Evolutionary conservation across 2,797 vertebrate genomes (phyloP), one percentile per base, ranked within the genome.

Genomic region (Enteromius fasciolatus): DNA sequence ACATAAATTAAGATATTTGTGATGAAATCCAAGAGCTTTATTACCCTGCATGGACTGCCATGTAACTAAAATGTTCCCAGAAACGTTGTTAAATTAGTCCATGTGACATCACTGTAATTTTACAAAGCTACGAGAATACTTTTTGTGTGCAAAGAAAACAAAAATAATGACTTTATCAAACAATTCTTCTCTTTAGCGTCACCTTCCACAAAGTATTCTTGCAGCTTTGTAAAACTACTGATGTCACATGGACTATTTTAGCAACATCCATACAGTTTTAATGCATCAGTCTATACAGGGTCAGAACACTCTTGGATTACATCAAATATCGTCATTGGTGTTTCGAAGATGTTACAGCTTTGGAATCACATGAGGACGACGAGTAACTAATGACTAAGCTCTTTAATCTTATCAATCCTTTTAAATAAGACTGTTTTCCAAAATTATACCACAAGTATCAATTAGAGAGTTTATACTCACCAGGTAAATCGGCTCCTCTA

Each of bases 401-500:
- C 10, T 57, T 57, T 6, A 33, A 33, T 57, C 50, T 9, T 1
- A 23, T 57, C 0, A 9, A 9, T 33, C 36, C 10, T 14, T 31
- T 52, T 5, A 4, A 73, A 72, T 6, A 20, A 33, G 39, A 68
- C 23, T 6, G 0, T 61, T 28, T 61, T 15, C 25, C 14, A 1
- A 68, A 31, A 12, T 66, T 64, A 33, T 18, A 31, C 5, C 5
- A 7, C 4, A 72, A 20, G 50, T 50, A 18, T 50, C 10, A 72
- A 20, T 12, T n/a, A 8, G 31, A 33, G 48, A 54, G 63, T 23
- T 14, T 11, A 81, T 50, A 70, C 67, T 76, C 39, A 67, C 83
- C 83, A 36, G 28, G 44, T 17, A 11, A 57, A 52, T 39, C 80
- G 25, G n/a, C 9, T 44, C 48, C 39, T 39, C 69, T 67, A 11